Evolutionary conservation across 2,797 vertebrate genomes (phyloP).

Genomic region (Pipistrellus pygmaeus): DNA sequence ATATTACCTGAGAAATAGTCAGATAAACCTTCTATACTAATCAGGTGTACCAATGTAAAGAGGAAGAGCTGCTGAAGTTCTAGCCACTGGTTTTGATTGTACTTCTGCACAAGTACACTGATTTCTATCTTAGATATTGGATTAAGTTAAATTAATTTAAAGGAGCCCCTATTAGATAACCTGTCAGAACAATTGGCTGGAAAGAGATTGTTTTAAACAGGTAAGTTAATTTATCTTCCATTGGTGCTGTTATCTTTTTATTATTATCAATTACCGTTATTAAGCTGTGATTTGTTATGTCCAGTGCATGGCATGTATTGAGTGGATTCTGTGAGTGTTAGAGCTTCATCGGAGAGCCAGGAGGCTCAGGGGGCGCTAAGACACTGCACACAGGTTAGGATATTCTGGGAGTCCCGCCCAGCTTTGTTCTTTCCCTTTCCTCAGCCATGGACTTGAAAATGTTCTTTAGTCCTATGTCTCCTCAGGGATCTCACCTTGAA

Average conservation of each 20-base stretch:
- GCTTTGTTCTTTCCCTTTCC: neutral
- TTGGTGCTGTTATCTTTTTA: neutral
- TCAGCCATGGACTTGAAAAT: neutral
- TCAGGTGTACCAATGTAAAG: neutral
- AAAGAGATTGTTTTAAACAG: slow-evolving; percentile 49
- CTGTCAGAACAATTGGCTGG: slow-evolving; percentile 12
- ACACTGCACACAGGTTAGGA: fast-evolving
- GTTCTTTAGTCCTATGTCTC: neutral
- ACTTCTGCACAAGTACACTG: neutral
- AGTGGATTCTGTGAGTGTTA: neutral
- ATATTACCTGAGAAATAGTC: neutral
- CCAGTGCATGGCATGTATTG: neutral
- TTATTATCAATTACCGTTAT: neutral
- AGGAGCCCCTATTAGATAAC: neutral
- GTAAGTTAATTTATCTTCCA: slow-evolving; percentile 18
- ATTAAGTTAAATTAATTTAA: slow-evolving; percentile 55
- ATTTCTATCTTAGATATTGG: slow-evolving; percentile 26
- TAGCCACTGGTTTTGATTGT: neutral
- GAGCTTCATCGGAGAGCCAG: neutral
- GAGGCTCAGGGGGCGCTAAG: fast-evolving
- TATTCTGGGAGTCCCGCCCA: fast-evolving
- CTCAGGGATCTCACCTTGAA: neutral
- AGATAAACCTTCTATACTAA: neutral
- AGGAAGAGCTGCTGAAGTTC: neutral
- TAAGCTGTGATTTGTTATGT: neutral